These are phyloP conservation scores for Microcaecilia unicolor DNA, from an alignment of 2,797 vertebrate species.

Conservation along the genomic window DNA sequence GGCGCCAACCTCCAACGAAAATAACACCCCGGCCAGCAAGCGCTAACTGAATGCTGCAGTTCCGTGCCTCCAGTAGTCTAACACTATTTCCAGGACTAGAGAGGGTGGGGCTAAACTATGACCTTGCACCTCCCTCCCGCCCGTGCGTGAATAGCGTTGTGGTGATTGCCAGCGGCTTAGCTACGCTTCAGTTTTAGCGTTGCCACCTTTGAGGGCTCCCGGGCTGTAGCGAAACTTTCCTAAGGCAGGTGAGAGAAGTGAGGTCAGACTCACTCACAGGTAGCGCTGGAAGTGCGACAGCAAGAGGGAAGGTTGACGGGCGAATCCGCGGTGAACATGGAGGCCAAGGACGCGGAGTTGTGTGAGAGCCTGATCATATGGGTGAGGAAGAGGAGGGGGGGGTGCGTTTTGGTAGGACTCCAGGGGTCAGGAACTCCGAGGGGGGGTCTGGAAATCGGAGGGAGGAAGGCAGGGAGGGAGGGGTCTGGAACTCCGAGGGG, in stretches of 20 bases:
- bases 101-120: slow-evolving; percentile 6
- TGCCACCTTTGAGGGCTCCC: slow-evolving; percentile 10
- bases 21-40: no score
- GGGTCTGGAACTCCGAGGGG: no score
- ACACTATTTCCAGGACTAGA: no score
- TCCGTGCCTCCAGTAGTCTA: slow-evolving; percentile 18
- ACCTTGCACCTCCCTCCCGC: no score
- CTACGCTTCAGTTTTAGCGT: no score
- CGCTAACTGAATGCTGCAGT: slow-evolving; percentile 17
- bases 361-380: slow-evolving; percentile 88
- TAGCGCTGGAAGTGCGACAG: neutral
- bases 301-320: neutral
- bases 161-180: no score
- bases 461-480: no score
- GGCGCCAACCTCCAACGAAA: no score
- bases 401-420: neutral
- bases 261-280: no score
- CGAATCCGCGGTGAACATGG: slow-evolving; percentile 48
- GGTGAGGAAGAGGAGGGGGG: slow-evolving; percentile 85
- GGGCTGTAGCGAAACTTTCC: neutral
- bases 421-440: no score
- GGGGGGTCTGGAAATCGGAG: no score
- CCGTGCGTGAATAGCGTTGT: no score
- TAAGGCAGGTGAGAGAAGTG: slow-evolving; percentile 4
- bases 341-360: slow-evolving; percentile 42